These are phyloP conservation scores for Shinisaurus crocodilurus DNA, from an alignment of 2,113 vertebrate genomes.

Conservation along the genomic window DNA sequence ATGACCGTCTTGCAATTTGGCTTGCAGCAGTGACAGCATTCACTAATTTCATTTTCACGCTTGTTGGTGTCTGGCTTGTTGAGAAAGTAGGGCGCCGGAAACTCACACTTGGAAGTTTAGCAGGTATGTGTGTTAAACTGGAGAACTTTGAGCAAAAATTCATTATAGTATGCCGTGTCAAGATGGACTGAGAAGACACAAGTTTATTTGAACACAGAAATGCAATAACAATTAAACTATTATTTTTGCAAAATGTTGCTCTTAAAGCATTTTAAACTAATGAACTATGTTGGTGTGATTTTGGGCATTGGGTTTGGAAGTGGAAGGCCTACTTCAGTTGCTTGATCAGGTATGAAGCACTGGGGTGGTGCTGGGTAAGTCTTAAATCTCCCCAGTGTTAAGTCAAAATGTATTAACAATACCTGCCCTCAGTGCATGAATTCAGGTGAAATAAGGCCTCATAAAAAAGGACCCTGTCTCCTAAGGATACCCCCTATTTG, in stretches of 20 bases:
- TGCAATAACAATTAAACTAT: background rate
- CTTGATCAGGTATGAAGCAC: background rate
- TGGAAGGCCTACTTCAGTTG: background rate
- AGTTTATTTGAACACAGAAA: background rate
- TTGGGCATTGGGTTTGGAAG: background rate
- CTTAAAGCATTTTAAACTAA: background rate
- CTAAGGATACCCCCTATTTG: too few relatives aligned
- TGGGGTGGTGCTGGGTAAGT: background rate
- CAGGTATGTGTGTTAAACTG: constrained; percentile 78
- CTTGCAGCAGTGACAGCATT: constrained; percentile 90
- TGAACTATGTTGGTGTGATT: background rate
- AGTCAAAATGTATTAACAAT: background rate
- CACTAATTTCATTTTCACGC: constrained; percentile 96
- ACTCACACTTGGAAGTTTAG: constrained; percentile 90
- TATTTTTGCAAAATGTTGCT: background rate
- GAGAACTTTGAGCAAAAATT: background rate
- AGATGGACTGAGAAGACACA: background rate
- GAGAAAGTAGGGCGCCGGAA: constrained; percentile 93
- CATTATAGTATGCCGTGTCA: constrained; percentile 1
- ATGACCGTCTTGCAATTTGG: constrained; percentile 95
- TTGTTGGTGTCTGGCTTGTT: constrained; percentile 96
- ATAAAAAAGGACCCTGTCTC: background rate
- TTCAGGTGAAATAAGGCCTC: background rate
- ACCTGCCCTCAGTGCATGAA: background rate
- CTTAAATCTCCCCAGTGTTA: too few relatives aligned